These are phyloP conservation scores for Sinhomidia bicolor DNA, from an alignment of 2,888 invertebrate species.

Conservation along the genomic window DNA sequence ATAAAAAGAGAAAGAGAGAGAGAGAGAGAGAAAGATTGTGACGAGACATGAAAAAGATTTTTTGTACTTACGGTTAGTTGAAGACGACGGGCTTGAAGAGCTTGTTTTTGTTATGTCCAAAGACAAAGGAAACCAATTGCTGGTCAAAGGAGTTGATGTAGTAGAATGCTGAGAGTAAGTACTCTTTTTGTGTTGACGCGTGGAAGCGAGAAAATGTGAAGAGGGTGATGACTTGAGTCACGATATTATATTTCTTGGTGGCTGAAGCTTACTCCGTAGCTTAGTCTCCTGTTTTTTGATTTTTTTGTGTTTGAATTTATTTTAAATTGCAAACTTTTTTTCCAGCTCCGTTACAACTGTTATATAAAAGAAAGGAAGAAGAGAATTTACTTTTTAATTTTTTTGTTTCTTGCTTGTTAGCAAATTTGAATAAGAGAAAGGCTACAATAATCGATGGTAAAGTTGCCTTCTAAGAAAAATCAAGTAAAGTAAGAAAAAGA, in stretches of 20 bases:
- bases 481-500: neutral
- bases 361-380: neutral
- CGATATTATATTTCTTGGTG: slow-evolving; percentile 26
- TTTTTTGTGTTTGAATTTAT: neutral
- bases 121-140: slow-evolving; percentile 55
- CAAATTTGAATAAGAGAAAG: neutral
- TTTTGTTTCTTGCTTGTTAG: no score
- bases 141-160: slow-evolving; percentile 46
- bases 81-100: slow-evolving; percentile 26
- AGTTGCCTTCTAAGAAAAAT: neutral
- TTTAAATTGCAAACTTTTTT: neutral
- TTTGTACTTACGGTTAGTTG: slow-evolving; percentile 59
- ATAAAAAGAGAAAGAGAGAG: neutral
- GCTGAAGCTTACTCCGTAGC: slow-evolving; percentile 37
- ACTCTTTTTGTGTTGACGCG: slow-evolving; percentile 39
- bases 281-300: slow-evolving; percentile 18
- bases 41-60: slow-evolving; percentile 49
- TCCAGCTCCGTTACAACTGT: neutral
- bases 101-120: slow-evolving; percentile 27
- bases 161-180: neutral
- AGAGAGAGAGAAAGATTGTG: neutral
- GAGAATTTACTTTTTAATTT: no score
- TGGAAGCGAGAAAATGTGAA: slow-evolving; percentile 11
- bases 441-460: neutral
- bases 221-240: slow-evolving; percentile 14